Base-by-base conservation (phyloP, 2,797 vertebrate species). In the Babyrousa celebensis region DNA sequence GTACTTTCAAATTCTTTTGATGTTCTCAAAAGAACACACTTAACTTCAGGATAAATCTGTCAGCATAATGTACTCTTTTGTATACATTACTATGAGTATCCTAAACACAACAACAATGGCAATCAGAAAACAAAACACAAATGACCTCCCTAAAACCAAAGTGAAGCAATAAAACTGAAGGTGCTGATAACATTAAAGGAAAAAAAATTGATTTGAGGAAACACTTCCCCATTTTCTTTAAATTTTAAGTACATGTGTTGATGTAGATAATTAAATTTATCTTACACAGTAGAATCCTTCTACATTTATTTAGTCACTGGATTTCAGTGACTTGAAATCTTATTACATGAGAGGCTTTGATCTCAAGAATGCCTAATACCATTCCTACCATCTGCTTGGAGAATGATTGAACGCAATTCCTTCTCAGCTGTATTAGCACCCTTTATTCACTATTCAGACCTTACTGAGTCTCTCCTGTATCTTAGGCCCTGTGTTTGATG, bases 241-340 rank as follows among this genome's bases (percentile, higher is more conserved):
- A 77, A 85, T 89, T 93, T 85, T n/a, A 93, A 85, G 27, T 85
- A 85, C 83, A 60, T 23, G 12, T 63, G 12, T 82, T 40, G 52
- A 54, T 74, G 23, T 89, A 70, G 15, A 17, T 85, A 43, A 54
- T 85, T 43, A 72, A 29, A 77, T 85, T 63, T 40, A 43, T 80
- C 21, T 68, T 79, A 6, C n/a, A 79, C 2, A 78, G 32, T 77
- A 17, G 43, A 90, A 23, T 82, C 21, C 10, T 91, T 83, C 40
- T 79, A 12, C 43, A 89, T 40, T 88, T 52, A 63, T 72, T 71
- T 62, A 68, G 52, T 60, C 21, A 20, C 17, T 70, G 54, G 71
- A 92, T 72, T 86, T 48, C 4, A 40, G 36, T 36, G 36, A 36
- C 36, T 36, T 36, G 36, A 36, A 36, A 18, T 84, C 23, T 75